phyloP scores from a whole-genome alignment of 1,140 invertebrate genomes.

The Aphaenogaster floridana region DNA sequence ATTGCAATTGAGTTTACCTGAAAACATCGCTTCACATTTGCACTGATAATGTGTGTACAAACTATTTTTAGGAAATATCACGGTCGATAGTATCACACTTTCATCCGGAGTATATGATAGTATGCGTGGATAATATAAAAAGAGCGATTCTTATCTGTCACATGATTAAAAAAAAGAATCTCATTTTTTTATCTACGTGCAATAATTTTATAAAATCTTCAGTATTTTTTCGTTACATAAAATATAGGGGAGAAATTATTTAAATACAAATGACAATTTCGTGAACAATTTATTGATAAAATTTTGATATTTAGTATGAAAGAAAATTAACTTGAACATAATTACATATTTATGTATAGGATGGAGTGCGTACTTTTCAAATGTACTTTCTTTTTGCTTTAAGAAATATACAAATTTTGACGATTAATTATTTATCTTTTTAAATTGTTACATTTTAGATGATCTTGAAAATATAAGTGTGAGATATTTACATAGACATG shows the following conservation, averaged over 20 bases:
- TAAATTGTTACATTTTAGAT: neutral
- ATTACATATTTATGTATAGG: neutral
- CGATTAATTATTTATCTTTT: neutral
- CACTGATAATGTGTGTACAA: neutral
- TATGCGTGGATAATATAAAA: neutral
- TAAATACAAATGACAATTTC: neutral
- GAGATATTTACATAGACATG: neutral
- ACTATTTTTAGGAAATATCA: constrained; percentile 17
- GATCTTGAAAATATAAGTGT: constrained; percentile 12
- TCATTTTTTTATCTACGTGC: constrained; percentile 24
- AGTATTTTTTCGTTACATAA: constrained; percentile 26
- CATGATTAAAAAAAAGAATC: neutral
- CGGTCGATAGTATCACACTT: neutral
- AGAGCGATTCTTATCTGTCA: constrained; percentile 1
- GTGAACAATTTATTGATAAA: neutral
- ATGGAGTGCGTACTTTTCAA: constrained; percentile 1
- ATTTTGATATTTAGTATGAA: constrained; percentile 7
- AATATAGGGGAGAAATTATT: neutral
- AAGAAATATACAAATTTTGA: constrained; percentile 21
- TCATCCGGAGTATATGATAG: neutral
- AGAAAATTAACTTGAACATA: neutral
- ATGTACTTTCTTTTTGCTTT: constrained; percentile 20
- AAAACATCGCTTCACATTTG: neutral
- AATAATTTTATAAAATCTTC: constrained; percentile 34
- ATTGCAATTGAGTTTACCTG: neutral